Evolutionary conservation across 2,888 invertebrate genomes (phyloP).

Genomic region (Volucella bombylans): DNA sequence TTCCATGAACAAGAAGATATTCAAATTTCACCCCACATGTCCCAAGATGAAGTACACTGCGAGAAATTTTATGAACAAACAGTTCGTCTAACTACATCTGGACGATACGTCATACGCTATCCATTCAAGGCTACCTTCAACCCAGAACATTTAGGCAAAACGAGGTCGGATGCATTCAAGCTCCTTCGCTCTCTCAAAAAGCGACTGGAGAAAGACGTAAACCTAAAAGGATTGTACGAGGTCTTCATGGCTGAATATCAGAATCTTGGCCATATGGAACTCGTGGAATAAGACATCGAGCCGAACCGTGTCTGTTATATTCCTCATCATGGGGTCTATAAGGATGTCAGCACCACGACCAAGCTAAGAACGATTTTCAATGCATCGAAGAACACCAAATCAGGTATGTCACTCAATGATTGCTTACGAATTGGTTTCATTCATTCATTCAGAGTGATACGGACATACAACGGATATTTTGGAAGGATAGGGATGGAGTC

Average conservation of each 20-base stretch:
- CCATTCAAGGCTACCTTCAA: too few relatives aligned
- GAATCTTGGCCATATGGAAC: too few relatives aligned
- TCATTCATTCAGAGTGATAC: constrained; percentile 42
- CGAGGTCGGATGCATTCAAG: too few relatives aligned
- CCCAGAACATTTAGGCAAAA: too few relatives aligned
- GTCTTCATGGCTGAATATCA: too few relatives aligned
- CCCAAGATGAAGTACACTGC: constrained; percentile 45
- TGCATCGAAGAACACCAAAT: constrained; percentile 37
- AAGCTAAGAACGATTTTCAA: constrained; percentile 54
- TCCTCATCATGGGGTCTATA: constrained; percentile 51
- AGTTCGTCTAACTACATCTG: too few relatives aligned
- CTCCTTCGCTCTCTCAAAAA: too few relatives aligned
- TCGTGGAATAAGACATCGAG: too few relatives aligned
- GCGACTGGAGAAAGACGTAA: too few relatives aligned
- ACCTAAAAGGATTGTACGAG: background rate
- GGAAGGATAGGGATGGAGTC: too few relatives aligned
- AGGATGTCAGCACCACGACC: constrained; percentile 52
- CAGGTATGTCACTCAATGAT: constrained; percentile 10
- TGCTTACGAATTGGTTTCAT: constrained; percentile 46
- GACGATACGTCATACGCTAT: too few relatives aligned
- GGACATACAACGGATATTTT: constrained; percentile 32
- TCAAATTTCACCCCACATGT: constrained; percentile 8
- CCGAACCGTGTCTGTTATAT: too few relatives aligned
- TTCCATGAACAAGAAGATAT: constrained; percentile 29
- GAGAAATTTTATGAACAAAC: constrained; percentile 48